A percentile compares a stretch with the other conserved stretches of the same genome.
Conservation (phyloP, 37 sponge, comb jelly and placozoan genomes). For the Beroe ovata region DNA sequence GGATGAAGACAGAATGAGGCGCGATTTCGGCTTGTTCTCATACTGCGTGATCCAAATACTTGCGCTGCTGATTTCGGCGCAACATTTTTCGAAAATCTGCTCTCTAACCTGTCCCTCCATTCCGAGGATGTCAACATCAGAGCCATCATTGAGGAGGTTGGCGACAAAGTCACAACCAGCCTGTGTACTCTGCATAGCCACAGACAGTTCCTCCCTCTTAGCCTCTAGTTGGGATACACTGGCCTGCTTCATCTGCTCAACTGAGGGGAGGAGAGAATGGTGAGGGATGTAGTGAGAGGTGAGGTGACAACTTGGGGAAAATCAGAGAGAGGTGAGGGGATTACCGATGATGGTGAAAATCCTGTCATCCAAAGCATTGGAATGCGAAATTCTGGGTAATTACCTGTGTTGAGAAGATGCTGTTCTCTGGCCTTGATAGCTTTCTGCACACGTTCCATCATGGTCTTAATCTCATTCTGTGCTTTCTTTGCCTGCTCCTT, state of each 20-base stretch:
- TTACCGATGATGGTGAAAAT: no score
- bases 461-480: conserved; percentile 61
- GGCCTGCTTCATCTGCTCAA: conserved; percentile 54
- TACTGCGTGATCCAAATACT: no score
- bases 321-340: neutral
- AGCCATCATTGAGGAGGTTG: conserved; percentile 60
- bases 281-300: neutral
- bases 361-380: no score
- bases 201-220: conserved; percentile 55
- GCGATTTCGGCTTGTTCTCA: no score
- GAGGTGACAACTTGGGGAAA: neutral
- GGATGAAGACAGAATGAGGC: no score
- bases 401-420: conserved; percentile 63
- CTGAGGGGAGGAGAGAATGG: no score
- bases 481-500: conserved; percentile 68
- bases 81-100: no score
- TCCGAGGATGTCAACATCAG: conserved; percentile 47
- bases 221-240: conserved; percentile 63
- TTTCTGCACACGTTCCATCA: conserved; percentile 49
- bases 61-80: no score
- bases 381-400: no score
- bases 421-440: conserved; percentile 57
- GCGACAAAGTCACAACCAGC: conserved; percentile 64
- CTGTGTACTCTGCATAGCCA: conserved; percentile 58
- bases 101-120: conserved; percentile 55